Evolutionary conservation across 2,888 invertebrate species (phyloP), one percentile per base, ranked within the genome.

Genomic region (Rotaria macrura): DNA sequence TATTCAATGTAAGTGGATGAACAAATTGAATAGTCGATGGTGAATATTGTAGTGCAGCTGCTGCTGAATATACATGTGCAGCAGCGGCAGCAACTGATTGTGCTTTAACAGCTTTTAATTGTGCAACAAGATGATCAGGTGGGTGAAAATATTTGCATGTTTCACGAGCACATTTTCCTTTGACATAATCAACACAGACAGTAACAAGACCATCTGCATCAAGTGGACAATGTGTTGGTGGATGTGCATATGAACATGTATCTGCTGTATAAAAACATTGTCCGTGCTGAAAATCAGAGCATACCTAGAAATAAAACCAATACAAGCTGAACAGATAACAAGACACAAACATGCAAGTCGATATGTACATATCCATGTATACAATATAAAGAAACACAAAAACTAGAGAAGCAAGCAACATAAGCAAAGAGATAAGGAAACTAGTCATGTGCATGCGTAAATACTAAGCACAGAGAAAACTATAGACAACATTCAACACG

Each of bases 141-240:
- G 96, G 96, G 94, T 97, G 96, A 94, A 96, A 96, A 95, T 96
- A 96, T 94, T 96, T 95, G 95, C 97, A 97, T 94, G 95, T 95
- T 94, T 96, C 96, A 94, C 96, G 95, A 94, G 95, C 94, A 94
- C 96, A 96, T 94, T 90, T 90, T 87, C 90, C 90, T 89, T 90
- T 90, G 87, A 96, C 95, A 94, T 95, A 96, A 94, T 97, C 96
- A 96, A 96, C 96, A 95, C 97, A 97, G 94, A 96, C 96, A 93
- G 96, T 96, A 94, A 96, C 96, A 88, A 95, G 95, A 94, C 96
- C 96, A 94, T 96, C 96, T 93, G 88, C 88, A 88, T 95, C 96
- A 93, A 95, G 94, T 93, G 94, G 94, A 93, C 96, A 95, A 93
- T 95, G 91, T 93, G 96, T 90, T 93, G 95, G 94, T 93, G 96